These are phyloP conservation scores for Choloepus hoffmanni DNA, from an alignment of 2,113 vertebrate genomes.

Conservation along the genomic window DNA sequence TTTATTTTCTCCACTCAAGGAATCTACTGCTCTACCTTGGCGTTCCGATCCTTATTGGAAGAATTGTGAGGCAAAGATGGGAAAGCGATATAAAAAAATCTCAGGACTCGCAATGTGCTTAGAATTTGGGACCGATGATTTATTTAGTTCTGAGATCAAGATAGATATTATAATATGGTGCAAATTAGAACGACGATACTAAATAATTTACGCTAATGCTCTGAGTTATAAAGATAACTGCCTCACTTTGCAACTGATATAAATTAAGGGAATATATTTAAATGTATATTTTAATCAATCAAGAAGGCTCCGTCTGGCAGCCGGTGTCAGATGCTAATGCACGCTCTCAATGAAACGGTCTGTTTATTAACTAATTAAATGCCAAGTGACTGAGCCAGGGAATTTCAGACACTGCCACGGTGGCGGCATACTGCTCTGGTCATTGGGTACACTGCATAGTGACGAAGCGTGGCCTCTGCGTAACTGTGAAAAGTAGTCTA, in stretches of 20 bases:
- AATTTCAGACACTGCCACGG: background rate
- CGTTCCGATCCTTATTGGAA: conserved; percentile 21
- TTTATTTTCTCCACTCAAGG: conserved; percentile 31
- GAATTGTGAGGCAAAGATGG: conserved; percentile 38
- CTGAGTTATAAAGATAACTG: conserved; percentile 85
- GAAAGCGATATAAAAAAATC: conserved; percentile 67
- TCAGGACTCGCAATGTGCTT: conserved; percentile 55
- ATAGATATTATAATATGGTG: conserved; percentile 85
- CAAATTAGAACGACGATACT: conserved; percentile 84
- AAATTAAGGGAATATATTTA: conserved; percentile 86
- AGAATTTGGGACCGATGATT: conserved; percentile 80
- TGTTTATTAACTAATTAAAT: conserved; percentile 84
- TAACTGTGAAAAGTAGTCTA: background rate
- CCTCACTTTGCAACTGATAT: conserved; percentile 84
- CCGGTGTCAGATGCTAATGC: conserved; percentile 82
- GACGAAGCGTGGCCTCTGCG: background rate
- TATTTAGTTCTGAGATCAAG: conserved; percentile 84
- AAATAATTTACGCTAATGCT: conserved; percentile 85
- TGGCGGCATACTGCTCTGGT: background rate
- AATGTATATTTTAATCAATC: conserved; percentile 86
- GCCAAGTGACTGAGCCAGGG: conserved; percentile 66
- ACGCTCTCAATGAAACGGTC: conserved; percentile 78
- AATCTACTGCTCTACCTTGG: background rate
- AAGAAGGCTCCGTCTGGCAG: conserved; percentile 81
- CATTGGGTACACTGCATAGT: background rate